Percentiles rank a stretch among this genome's conserved stretches.
These are phyloP conservation scores for Drosophila ochracea DNA, from an alignment of 2,888 invertebrate species.

Conservation along the genomic window DNA sequence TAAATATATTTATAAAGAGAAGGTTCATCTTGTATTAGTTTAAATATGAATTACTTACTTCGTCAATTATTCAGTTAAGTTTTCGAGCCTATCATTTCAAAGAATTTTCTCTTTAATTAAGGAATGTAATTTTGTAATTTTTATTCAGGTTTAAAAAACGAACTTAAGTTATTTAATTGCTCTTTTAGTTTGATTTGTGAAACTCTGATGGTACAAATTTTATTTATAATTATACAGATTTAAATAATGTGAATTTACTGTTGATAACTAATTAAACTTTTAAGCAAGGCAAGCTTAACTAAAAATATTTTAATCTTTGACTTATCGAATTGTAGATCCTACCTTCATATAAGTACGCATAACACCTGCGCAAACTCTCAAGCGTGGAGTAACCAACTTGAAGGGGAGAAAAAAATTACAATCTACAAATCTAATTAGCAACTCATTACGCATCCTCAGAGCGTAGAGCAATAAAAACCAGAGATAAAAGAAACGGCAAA, in stretches of 20 bases:
- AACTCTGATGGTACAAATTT: background rate
- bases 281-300: background rate
- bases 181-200: background rate
- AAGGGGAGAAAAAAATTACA: constrained; percentile 45
- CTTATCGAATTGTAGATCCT: background rate
- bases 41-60: background rate
- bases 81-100: background rate
- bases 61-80: background rate
- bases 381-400: constrained; percentile 10
- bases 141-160: background rate
- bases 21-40: background rate
- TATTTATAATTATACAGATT: background rate
- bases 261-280: background rate
- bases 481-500: constrained; percentile 48
- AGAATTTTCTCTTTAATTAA: background rate
- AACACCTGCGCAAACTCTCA: constrained; percentile 50
- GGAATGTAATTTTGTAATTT: background rate
- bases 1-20: background rate
- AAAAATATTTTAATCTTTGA: constrained; percentile 14
- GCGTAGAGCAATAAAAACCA: constrained; percentile 54
- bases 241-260: background rate
- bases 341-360: background rate
- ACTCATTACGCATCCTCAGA: constrained; percentile 74
- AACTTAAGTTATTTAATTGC: background rate
- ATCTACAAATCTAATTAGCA: constrained; percentile 83